Conservation (phyloP, 64 coral and sea anemone species). For the Pachyseris speciosa region DNA sequence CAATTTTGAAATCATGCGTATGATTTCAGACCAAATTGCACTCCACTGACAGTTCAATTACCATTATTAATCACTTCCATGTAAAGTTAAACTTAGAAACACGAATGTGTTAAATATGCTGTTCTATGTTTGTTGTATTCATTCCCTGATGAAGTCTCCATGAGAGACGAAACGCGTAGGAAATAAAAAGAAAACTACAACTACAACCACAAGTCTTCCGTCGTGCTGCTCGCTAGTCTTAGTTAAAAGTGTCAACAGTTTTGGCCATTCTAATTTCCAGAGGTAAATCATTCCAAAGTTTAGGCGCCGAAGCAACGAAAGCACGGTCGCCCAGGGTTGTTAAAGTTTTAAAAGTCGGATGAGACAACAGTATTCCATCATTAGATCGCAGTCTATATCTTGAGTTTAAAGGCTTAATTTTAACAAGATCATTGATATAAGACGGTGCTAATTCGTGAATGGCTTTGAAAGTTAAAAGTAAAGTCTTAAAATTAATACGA, state of each 20-base stretch:
- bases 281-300: conserved; percentile 44
- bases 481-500: conserved; percentile 51
- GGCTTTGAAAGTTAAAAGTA: conserved; percentile 54
- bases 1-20: too few species aligned
- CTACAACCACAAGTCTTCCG: too few species aligned
- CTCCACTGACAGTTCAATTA: too few species aligned
- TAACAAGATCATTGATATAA: conserved; percentile 50
- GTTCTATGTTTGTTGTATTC: too few species aligned
- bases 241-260: conserved; percentile 32
- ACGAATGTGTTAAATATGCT: too few species aligned
- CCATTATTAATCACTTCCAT: too few species aligned
- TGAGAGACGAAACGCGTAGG: too few species aligned
- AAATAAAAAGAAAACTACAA: too few species aligned
- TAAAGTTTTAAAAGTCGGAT: conserved; percentile 40
- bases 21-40: too few species aligned
- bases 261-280: conserved; percentile 1
- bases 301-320: conserved; percentile 26
- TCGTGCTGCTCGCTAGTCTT: too few species aligned
- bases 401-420: conserved; percentile 33
- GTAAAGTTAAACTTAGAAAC: too few species aligned
- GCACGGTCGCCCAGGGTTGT: conserved; percentile 32
- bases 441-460: conserved; percentile 18
- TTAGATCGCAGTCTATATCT: conserved; percentile 44
- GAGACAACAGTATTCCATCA: conserved; percentile 10
- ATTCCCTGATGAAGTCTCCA: too few species aligned